phyloP scores from a whole-genome alignment of 2,888 invertebrate genomes.

The Phrixothrix hirtus region DNA sequence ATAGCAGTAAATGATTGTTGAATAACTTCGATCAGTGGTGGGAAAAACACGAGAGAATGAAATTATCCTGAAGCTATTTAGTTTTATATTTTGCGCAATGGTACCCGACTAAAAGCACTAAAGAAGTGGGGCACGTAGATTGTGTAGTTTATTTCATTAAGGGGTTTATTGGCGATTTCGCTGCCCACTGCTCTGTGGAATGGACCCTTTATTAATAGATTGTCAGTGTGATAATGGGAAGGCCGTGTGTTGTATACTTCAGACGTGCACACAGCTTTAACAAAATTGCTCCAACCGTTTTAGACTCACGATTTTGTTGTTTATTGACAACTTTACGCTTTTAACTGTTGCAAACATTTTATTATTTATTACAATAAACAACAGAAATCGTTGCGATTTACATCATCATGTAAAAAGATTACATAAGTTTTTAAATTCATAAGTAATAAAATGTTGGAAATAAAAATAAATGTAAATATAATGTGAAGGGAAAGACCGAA shows the following conservation, averaged over 20 bases:
- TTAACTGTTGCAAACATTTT: too few relatives aligned
- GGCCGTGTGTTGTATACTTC: constrained; percentile 29
- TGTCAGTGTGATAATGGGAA: constrained; percentile 32
- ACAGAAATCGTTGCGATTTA: too few relatives aligned
- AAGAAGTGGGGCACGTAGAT: constrained; percentile 19
- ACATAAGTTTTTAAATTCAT: too few relatives aligned
- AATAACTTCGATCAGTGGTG: too few relatives aligned
- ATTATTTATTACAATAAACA: too few relatives aligned
- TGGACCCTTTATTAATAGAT: constrained; percentile 33
- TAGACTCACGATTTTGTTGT: constrained; percentile 12
- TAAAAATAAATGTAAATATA: too few relatives aligned
- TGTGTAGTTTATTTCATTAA: constrained; percentile 28
- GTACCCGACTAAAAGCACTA: constrained; percentile 11
- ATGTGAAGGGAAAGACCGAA: too few relatives aligned
- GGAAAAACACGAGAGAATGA: constrained; percentile 9
- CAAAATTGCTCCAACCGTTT: constrained; percentile 14
- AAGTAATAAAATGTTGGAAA: too few relatives aligned
- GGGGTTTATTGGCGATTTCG: constrained; percentile 28
- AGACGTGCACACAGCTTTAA: constrained; percentile 18
- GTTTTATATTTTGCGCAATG: constrained; percentile 10
- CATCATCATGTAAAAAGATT: too few relatives aligned
- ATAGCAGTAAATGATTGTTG: too few relatives aligned
- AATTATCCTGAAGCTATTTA: constrained; percentile 11
- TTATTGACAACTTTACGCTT: constrained; percentile 14
- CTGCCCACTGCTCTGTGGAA: constrained; percentile 25